Evolutionary conservation across 2,113 vertebrate genomes (phyloP), one percentile per base, ranked within the genome.

Genomic region (Leptodactylus fuscus): DNA sequence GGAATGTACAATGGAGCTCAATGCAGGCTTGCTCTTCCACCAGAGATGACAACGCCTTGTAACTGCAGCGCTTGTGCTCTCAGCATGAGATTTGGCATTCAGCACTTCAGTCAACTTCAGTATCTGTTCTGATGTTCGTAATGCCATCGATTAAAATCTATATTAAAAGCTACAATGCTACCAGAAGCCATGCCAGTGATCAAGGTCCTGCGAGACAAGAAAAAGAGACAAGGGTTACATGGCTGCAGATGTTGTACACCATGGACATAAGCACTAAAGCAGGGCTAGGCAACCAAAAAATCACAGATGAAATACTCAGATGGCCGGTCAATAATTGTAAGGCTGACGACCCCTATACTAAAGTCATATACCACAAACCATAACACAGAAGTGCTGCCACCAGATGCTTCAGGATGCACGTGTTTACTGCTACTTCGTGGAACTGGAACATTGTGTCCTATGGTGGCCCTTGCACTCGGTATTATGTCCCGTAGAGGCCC

Each of bases 61-160:
- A 91, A 89, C 86, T 91, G 88, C 88, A 92, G 92, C 91, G 89
- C 91, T 91, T 93, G 94, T 93, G 94, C 95, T 94, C 91, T 93
- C 93, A 87, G 90, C 92, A 18, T 90, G 88, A 85, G 85, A 88
- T 89, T 90, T 88, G 91, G 87, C 90, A 91, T 90, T 91, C 89
- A 89, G 87, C 76, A 91, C 90, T 91, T 90, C 89, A 10, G 79
- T 87, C 83, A 3, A 0, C 89, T 85, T 98, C 93, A 99, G 90
- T 98, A 98, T 93, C 97, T 95, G 94, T 96, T 99, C 90, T 99
- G 97, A 92, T 98, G 97, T 90, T 99, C 98, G 87, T 96, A 97
- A 92, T 99, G 97, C 98, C 97, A 99, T 86, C 98, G 95, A 91
- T 98, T 99, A 94, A 99, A 98, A 93, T 99, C 98, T 88, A 99